Conservation (phyloP, 2,797 vertebrate genomes). For the Bradypodion ventrale region DNA sequence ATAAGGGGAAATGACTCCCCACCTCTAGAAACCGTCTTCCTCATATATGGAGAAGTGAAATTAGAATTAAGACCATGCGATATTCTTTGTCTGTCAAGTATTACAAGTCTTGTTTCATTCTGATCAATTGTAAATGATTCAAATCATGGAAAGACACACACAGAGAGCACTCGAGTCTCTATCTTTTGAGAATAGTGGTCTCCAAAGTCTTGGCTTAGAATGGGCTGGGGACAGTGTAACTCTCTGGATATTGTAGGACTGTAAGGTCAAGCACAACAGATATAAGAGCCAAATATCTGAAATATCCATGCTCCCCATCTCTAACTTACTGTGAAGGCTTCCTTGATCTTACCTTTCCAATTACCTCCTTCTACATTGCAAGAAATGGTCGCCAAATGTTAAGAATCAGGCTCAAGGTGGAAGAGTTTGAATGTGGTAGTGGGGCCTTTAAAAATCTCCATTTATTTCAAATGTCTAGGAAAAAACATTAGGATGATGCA, state of each 20-base stretch:
- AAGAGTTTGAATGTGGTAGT: neutral
- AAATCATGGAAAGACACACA: neutral
- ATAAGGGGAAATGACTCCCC: slow-evolving; percentile 21
- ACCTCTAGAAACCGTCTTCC: no score
- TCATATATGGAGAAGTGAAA: slow-evolving; percentile 3
- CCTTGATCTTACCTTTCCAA: neutral
- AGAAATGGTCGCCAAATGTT: neutral
- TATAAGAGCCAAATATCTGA: no score
- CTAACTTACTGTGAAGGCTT: neutral
- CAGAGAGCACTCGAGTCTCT: neutral
- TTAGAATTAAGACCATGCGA: neutral
- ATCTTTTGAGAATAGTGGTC: neutral
- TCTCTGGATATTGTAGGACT: no score
- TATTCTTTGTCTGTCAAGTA: neutral
- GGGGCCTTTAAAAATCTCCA: neutral
- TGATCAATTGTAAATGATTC: neutral
- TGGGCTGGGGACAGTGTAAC: no score
- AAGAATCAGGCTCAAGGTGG: fast-evolving
- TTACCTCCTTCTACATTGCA: neutral
- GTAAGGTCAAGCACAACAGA: no score
- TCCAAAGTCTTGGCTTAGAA: neutral
- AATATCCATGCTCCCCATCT: no score
- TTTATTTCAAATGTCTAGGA: slow-evolving; percentile 2
- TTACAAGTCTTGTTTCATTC: neutral
- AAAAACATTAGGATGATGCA: no score